These are phyloP conservation scores for Chelonia mydas DNA, from an alignment of 2,797 vertebrate species.

Conservation along the genomic window DNA sequence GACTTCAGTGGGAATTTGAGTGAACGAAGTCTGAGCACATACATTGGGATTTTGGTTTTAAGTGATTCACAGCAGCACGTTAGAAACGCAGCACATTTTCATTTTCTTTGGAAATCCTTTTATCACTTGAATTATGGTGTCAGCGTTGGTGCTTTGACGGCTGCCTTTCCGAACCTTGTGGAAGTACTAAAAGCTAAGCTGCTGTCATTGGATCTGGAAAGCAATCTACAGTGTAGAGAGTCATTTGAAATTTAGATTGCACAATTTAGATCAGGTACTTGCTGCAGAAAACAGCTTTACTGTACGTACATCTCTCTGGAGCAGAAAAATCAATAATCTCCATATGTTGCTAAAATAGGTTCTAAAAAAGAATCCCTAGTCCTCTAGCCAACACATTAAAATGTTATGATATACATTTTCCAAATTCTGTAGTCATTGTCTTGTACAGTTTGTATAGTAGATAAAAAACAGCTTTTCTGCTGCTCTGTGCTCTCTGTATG, in stretches of 20 bases:
- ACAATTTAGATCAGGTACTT: not conserved
- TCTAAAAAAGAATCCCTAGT: not conserved
- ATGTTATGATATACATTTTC: not conserved
- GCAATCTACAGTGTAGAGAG: not conserved
- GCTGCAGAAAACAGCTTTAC: not conserved
- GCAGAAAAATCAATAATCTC: not conserved
- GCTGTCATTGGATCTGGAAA: not conserved
- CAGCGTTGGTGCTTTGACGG: not conserved
- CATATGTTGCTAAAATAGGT: rapidly evolving
- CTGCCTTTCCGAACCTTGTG: not conserved
- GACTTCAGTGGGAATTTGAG: not conserved
- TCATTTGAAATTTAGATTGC: not conserved
- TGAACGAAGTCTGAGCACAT: not conserved
- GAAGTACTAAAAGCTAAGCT: not conserved
- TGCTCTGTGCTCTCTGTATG: not conserved
- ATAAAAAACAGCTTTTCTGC: not conserved
- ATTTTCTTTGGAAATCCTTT: not conserved
- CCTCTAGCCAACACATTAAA: rapidly evolving
- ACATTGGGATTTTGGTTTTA: not conserved
- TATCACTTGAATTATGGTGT: not conserved
- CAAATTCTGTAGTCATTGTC: rapidly evolving
- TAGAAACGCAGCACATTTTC: not conserved
- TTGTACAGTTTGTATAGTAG: rapidly evolving
- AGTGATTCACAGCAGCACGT: not conserved
- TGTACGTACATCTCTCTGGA: not conserved